A percentile compares a stretch with the other conserved stretches of the same genome.
Conservation (phyloP, 2,113 vertebrate species). For the Pantherophis guttatus region DNA sequence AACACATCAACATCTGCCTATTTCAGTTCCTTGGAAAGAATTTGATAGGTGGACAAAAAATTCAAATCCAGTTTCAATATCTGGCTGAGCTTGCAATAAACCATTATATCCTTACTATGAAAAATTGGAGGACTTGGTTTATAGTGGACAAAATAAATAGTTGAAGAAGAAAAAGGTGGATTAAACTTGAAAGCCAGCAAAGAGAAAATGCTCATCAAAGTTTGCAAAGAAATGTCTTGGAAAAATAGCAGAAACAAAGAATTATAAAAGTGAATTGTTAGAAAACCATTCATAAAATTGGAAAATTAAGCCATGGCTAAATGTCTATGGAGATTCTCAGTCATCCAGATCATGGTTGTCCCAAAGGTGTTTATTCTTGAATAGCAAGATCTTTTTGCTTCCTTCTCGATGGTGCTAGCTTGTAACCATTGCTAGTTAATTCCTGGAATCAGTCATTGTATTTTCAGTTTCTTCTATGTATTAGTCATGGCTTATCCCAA, state of each 20-base stretch:
- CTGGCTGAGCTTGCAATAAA: not conserved
- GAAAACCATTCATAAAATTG: not conserved
- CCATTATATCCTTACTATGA: not conserved
- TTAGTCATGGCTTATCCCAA: too few species aligned
- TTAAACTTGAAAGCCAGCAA: not conserved
- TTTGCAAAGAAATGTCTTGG: not conserved
- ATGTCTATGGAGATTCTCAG: too few species aligned
- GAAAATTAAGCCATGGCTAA: not conserved
- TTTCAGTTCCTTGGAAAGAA: not conserved
- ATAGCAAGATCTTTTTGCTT: not conserved
- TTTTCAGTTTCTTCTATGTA: not conserved
- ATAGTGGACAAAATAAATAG: not conserved
- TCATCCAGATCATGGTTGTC: too few species aligned
- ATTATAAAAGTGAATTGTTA: not conserved
- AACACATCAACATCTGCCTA: not conserved
- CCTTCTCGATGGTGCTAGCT: not conserved
- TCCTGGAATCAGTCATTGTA: not conserved
- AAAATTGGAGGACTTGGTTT: not conserved
- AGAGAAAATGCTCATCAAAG: not conserved
- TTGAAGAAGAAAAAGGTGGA: not conserved
- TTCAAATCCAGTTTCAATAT: not conserved
- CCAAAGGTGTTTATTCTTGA: not conserved
- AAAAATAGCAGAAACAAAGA: not conserved
- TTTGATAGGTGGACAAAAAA: not conserved
- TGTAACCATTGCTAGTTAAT: not conserved